Evolutionary conservation across 2,797 vertebrate genomes (phyloP), one percentile per base, ranked within the genome.

Genomic region (Parauchenoglanis ngamensis): DNA sequence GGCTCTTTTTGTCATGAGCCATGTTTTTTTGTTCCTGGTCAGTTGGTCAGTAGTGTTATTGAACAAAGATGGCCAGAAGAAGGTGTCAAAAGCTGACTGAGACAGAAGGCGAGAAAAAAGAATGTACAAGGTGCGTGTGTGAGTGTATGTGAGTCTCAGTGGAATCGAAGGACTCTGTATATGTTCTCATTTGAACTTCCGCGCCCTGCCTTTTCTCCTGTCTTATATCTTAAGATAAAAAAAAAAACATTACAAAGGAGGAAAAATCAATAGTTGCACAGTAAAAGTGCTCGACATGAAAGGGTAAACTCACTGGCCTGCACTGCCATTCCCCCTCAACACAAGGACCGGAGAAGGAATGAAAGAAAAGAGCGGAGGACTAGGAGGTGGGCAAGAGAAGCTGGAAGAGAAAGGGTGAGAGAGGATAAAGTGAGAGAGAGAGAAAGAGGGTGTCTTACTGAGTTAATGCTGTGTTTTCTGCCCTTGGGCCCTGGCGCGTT

Each of bases 241-340:
- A 91, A 91, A 90, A 91, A 90, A 90, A 91, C 4, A 63, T 81
- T 91, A 94, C 92, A 94, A 94, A 94, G 89, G 92, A 88, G 88
- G 84, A 92, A 93, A 95, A 96, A 96, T 96, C 94, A 95, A 96
- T 95, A 95, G 93, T 93, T 93, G 92, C 94, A 95, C 93, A 94
- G 94, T 93, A 94, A 94, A 95, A 94, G 94, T 94, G 92, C 92
- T 94, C 91, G 46, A 95, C 94, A 94, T 93, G 93, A 95, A 95
- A 95, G 94, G 93, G 91, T 94, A 93, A 94, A 95, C 93, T 94
- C 92, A 90, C 92, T 73, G 91, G 92, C 90, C 90, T 90, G 91
- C 92, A 92, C 92, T 94, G 94, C 94, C 93, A 94, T 94, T 83
- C 70, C 35, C 78, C 73, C 63, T 83, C 49, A 72, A 86, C 80